Base-by-base conservation (phyloP, 2,888 invertebrate genomes). In the Lasioglossum villosulum region DNA sequence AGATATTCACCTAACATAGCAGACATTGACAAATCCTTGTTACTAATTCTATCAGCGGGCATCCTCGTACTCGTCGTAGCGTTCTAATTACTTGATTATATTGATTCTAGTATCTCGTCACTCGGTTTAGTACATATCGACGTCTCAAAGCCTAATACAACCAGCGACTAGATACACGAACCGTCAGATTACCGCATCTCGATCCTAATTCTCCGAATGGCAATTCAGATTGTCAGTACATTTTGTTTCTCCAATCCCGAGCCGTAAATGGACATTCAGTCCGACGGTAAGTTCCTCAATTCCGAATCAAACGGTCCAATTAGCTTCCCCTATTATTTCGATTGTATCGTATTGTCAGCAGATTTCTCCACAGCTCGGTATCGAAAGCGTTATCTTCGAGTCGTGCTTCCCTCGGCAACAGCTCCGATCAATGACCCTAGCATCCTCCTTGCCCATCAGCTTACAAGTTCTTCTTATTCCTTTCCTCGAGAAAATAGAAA, bases 241-340 rank as follows among this genome's bases (percentile, higher is more conserved):
- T 52, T 52, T 48, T 42, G 19, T 30, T 73, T 52, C 73, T 52
- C 73, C 12, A n/a, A 5, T 37, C 1, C 23, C 23, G 23, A 6
- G 19, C 73, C 34, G 48, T 34, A 27, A 42, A 42, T 71, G 34
- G 73, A 27, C 48, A 73, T 73, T 73, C n/a, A n/a, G 23, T 23
- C 48, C 30, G 2, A 14, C 23, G n/a, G 70, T 14, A 14, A 70
- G 70, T 70, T 39, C 39, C 70, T 70, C 70, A 70, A 70, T 39
- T 37, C 70, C 39, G 39, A 70, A 70, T 70, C 39, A 70, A 70
- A 39, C 70, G 39, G 37, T 39, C 39, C 70, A 70, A 70, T 70
- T 70, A 70, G n/a, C 70, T 70, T 70, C 70, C 39, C 70, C 39
- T 70, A 39, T 70, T 70, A 70, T 70, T 37, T n/a, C 70, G 70